Evolutionary conservation across 2,113 vertebrate species (phyloP).

Genomic region (Elephas maximus): DNA sequence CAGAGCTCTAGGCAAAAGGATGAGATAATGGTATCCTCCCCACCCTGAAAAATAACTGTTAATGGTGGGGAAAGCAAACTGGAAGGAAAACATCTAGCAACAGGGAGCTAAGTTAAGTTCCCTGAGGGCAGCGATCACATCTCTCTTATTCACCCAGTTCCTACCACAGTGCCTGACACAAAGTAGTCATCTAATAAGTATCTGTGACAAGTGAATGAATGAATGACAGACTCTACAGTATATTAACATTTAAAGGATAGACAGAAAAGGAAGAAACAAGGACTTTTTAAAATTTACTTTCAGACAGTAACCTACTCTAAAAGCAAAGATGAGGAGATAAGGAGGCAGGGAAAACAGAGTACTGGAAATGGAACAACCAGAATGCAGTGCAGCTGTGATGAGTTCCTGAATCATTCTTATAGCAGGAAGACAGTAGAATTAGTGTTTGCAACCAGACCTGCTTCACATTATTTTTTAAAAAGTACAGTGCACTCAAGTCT

Average conservation of each 20-base stretch:
- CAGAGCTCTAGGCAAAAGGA: not conserved
- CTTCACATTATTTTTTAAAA: not conserved
- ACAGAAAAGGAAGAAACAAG: constrained; percentile 6
- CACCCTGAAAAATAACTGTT: not conserved
- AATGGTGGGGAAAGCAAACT: not conserved
- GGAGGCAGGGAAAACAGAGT: not conserved
- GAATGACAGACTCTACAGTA: not conserved
- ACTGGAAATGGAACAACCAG: constrained; percentile 14
- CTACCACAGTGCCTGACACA: not conserved
- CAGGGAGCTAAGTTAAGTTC: not conserved
- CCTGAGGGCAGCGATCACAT: not conserved
- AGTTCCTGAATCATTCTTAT: not conserved
- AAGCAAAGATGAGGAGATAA: too few relatives aligned
- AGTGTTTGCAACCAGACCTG: not conserved
- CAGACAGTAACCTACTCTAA: not conserved
- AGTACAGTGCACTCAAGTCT: not conserved
- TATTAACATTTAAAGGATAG: not conserved
- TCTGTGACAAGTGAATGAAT: not conserved
- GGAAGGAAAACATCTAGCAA: not conserved
- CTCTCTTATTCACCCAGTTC: not conserved
- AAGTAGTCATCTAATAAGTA: not conserved
- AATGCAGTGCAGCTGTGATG: not conserved
- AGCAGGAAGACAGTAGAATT: not conserved
- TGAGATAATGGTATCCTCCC: not conserved
- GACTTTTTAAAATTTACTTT: not conserved